These are phyloP conservation scores for Beaufortia kweichowensis DNA, from an alignment of 2,113 vertebrate species.

Conservation along the genomic window DNA sequence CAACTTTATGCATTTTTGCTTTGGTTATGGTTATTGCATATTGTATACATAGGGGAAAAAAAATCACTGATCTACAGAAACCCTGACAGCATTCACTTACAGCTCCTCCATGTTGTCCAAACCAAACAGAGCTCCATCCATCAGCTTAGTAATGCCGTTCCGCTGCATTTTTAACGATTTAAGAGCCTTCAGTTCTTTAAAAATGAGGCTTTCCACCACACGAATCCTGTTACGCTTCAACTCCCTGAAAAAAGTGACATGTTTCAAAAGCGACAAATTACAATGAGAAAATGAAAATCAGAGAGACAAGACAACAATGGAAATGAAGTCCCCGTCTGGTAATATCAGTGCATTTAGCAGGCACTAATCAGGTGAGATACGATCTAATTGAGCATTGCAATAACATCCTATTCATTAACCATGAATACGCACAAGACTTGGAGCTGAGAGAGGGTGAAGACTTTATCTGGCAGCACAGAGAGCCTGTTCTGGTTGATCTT, in stretches of 20 bases:
- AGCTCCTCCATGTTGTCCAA: conserved; percentile 89
- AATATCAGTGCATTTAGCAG: conserved; percentile 17
- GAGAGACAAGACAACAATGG: background rate
- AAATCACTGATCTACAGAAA: too few species aligned
- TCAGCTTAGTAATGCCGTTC: conserved; percentile 90
- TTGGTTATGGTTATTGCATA: too few species aligned
- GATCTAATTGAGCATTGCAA: conserved; percentile 14
- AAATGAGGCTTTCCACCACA: conserved; percentile 91
- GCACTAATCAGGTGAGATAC: conserved; percentile 1
- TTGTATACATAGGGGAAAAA: too few species aligned
- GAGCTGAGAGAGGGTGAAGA: conserved; percentile 89
- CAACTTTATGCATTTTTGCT: too few species aligned
- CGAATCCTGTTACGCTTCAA: conserved; percentile 95
- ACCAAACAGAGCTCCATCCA: conserved; percentile 97
- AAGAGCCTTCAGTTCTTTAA: conserved; percentile 92
- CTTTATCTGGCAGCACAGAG: conserved; percentile 84
- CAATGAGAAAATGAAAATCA: background rate
- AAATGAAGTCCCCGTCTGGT: background rate
- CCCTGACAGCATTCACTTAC: conserved; percentile 62
- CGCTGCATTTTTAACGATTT: conserved; percentile 94
- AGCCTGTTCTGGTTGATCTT: conserved; percentile 94
- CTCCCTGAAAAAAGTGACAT: conserved; percentile 75
- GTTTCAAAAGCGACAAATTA: background rate
- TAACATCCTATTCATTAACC: background rate
- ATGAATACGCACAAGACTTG: conserved; percentile 89